Percentiles rank a stretch among this genome's conserved stretches.
These are phyloP conservation scores for Chorisops tibialis DNA, from an alignment of 2,888 invertebrate genomes.

Conservation along the genomic window DNA sequence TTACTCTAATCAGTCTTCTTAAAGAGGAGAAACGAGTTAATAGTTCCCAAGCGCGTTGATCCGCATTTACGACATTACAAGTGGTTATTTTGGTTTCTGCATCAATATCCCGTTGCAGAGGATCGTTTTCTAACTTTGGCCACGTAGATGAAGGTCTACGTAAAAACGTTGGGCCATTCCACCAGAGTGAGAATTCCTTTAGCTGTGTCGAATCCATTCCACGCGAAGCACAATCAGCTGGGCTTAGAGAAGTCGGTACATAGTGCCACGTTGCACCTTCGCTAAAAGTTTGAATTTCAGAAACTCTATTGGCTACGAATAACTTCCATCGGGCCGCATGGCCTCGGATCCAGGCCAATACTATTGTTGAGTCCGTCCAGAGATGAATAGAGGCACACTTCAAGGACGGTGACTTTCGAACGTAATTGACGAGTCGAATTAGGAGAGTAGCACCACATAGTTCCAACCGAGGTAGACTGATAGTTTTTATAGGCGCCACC, in stretches of 20 bases:
- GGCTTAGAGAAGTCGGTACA: not conserved
- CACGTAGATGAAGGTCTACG: too few species aligned
- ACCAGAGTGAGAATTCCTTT: not conserved
- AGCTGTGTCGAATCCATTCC: not conserved
- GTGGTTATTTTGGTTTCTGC: too few species aligned
- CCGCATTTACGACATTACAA: too few species aligned
- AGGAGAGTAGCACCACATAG: constrained; percentile 4
- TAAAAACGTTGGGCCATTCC: constrained; percentile 1
- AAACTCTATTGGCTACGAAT: constrained; percentile 9
- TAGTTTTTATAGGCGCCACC: constrained; percentile 2
- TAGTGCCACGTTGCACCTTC: not conserved
- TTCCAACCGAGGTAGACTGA: not conserved
- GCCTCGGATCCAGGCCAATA: too few species aligned
- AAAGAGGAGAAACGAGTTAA: too few species aligned
- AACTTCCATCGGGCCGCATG: constrained; percentile 4
- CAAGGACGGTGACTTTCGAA: not conserved
- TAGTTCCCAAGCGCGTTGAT: too few species aligned
- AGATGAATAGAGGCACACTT: not conserved
- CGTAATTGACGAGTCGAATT: not conserved
- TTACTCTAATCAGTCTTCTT: too few species aligned
- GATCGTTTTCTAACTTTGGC: too few species aligned
- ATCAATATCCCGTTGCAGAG: too few species aligned
- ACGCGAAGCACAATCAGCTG: not conserved
- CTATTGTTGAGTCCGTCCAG: not conserved
- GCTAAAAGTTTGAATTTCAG: not conserved